These are phyloP conservation scores for Halocynthia roretzi DNA, from an alignment of 23 tunicate species.

Conservation along the genomic window DNA sequence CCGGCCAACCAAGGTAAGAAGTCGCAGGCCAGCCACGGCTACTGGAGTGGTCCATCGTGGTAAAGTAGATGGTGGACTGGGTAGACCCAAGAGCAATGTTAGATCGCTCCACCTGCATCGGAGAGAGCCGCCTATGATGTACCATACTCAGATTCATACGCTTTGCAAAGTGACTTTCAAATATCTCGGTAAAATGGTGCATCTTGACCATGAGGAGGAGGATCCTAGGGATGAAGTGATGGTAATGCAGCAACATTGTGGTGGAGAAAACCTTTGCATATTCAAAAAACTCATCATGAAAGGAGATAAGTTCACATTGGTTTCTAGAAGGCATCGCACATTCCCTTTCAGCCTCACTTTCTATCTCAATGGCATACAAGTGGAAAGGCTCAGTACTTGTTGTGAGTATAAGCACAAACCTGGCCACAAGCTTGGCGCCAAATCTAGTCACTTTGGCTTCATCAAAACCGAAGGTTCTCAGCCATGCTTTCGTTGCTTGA, in stretches of 20 bases:
- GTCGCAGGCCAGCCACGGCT: constrained; percentile 33
- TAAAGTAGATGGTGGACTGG: not conserved
- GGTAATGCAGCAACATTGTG: constrained; percentile 94
- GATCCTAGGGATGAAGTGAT: constrained; percentile 89
- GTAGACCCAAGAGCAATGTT: constrained; percentile 6
- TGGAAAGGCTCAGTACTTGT: constrained; percentile 89
- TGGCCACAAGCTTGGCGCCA: constrained; percentile 74
- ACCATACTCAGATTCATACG: constrained; percentile 46
- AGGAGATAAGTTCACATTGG: constrained; percentile 78
- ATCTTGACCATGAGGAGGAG: constrained; percentile 74
- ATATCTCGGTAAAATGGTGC: constrained; percentile 78
- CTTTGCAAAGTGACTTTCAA: constrained; percentile 69
- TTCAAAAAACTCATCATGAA: constrained; percentile 64
- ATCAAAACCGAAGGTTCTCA: constrained; percentile 78
- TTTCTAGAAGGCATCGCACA: constrained; percentile 88
- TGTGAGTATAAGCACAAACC: constrained; percentile 93
- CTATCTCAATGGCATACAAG: constrained; percentile 81
- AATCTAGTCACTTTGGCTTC: constrained; percentile 75
- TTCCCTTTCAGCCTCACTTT: constrained; percentile 92
- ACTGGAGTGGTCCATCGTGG: constrained; percentile 9
- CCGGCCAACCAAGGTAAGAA: constrained; percentile 11
- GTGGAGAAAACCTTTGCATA: constrained; percentile 93
- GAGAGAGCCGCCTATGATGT: constrained; percentile 88
- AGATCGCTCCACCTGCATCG: constrained; percentile 69
- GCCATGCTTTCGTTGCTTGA: constrained; percentile 62